Percentiles rank a stretch among this genome's conserved stretches.
These are phyloP conservation scores for Euglossa dilemma DNA, from an alignment of 1,140 invertebrate species.

Conservation along the genomic window DNA sequence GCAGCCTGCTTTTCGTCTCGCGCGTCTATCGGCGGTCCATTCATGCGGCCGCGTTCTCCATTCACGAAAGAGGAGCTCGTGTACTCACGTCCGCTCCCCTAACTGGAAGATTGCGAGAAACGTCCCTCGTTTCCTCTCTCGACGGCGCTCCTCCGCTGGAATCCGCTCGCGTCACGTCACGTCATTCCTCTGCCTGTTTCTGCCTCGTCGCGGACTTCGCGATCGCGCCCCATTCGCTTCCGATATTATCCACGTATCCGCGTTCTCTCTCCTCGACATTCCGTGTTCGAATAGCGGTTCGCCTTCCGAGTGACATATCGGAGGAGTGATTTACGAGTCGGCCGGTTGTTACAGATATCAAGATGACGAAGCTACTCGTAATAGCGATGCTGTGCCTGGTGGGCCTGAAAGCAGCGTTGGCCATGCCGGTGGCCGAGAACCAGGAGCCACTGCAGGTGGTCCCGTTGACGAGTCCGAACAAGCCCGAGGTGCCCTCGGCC, in stretches of 20 bases:
- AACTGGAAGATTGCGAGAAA: slow-evolving; percentile 74
- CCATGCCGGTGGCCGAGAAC: slow-evolving; percentile 75
- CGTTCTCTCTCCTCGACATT: too few species aligned
- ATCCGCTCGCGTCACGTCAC: too few species aligned
- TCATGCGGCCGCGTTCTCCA: slow-evolving; percentile 62
- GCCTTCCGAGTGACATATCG: too few species aligned
- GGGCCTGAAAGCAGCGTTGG: slow-evolving; percentile 61
- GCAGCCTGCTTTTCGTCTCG: slow-evolving; percentile 65
- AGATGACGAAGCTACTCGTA: slow-evolving; percentile 73
- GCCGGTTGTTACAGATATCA: slow-evolving; percentile 61
- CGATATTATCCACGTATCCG: too few species aligned
- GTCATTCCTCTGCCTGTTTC: too few species aligned
- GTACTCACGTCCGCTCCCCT: slow-evolving; percentile 62
- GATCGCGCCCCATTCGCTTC: too few species aligned
- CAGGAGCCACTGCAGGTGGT: slow-evolving; percentile 46
- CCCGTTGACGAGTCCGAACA: slow-evolving; percentile 33
- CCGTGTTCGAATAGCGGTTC: too few species aligned
- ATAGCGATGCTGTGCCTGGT: slow-evolving; percentile 71
- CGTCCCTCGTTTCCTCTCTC: slow-evolving; percentile 57
- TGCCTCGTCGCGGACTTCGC: too few species aligned
- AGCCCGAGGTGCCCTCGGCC: not conserved
- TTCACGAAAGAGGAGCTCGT: slow-evolving; percentile 61
- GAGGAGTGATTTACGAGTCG: not conserved
- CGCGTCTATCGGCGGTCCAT: slow-evolving; percentile 60
- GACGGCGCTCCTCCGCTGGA: not conserved